Base-by-base conservation (phyloP, 2,797 vertebrate species). In the Lepilemur septentrionalis region DNA sequence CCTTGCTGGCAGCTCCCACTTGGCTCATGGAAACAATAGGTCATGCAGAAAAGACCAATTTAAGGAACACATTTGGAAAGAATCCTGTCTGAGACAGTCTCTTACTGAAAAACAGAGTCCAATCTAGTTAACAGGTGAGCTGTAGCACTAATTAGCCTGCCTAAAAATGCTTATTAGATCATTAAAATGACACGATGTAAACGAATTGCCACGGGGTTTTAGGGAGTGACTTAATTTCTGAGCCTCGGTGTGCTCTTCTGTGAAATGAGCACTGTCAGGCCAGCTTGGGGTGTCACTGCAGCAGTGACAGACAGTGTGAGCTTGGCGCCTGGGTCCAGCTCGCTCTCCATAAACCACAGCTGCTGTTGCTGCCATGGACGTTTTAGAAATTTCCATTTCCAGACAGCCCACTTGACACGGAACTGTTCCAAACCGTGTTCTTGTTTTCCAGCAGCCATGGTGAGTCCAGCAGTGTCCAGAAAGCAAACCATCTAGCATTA, bases 401-500 rank as follows among this genome's bases (percentile, higher is more conserved):
- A 83, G 69, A 95, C 0, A 9, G 81, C 95, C 95, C 57, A 11
- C 90, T 97, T 95, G 82, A 97, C 97, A 98, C 0, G 41, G 93
- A 81, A 76, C 76, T 73, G 96, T 90, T 97, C 96, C 95, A 97
- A 96, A 76, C 80, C 94, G 96, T 96, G 76, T 65, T 97, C 96
- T 97, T 86, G 20, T 95, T 98, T 90, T 65, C 89, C 87, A 78
- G 82, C 1, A 95, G 87, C 85, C 97, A 87, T 93, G 90, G 97
- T 93, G 95, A 97, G 61, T 93, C 91, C 61, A 61, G 92, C 83
- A 8, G 1, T 76, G 85, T 94, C 32, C 95, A 97, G 97, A 98
- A 98, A 97, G 88, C 88, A 98, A 98, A 95, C 92, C 97, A 52
- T 92, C 97, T 92, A 95, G 81, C 94, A 67, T 91, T 70, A 89